Conservation (phyloP, 2,113 vertebrate species). For the Siniperca chuatsi region DNA sequence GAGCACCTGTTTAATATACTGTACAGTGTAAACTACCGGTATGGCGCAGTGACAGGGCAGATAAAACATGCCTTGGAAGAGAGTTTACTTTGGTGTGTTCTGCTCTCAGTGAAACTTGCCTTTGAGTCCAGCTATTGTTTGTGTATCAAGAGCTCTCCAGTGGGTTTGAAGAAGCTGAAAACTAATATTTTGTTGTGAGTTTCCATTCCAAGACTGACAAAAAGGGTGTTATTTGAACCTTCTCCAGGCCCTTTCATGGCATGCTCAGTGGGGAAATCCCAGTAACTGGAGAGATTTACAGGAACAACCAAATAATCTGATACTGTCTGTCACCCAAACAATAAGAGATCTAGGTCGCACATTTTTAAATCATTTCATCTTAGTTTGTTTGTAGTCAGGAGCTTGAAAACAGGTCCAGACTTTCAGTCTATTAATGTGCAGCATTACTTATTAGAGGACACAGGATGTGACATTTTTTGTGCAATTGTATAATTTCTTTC, state of each 20-base stretch:
- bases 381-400: neutral
- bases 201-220: constrained; percentile 1
- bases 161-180: neutral
- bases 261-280: constrained; percentile 1
- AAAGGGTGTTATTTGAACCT: neutral
- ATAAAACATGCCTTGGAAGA: neutral
- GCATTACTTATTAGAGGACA: neutral
- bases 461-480: neutral
- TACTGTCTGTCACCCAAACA: constrained; percentile 3
- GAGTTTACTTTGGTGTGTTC: neutral
- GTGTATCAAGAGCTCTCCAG: neutral
- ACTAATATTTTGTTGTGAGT: neutral
- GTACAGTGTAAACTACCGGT: neutral
- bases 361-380: neutral
- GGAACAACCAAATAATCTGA: constrained; percentile 35
- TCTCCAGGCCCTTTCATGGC: neutral
- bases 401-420: neutral
- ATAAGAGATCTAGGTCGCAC: neutral
- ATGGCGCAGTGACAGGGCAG: neutral
- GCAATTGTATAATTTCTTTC: neutral
- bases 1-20: neutral
- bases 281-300: constrained; percentile 28
- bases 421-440: constrained; percentile 1
- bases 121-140: constrained; percentile 19
- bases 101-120: constrained; percentile 4